Conservation (phyloP, 2,888 invertebrate genomes). For the Mesochorus sp. region DNA sequence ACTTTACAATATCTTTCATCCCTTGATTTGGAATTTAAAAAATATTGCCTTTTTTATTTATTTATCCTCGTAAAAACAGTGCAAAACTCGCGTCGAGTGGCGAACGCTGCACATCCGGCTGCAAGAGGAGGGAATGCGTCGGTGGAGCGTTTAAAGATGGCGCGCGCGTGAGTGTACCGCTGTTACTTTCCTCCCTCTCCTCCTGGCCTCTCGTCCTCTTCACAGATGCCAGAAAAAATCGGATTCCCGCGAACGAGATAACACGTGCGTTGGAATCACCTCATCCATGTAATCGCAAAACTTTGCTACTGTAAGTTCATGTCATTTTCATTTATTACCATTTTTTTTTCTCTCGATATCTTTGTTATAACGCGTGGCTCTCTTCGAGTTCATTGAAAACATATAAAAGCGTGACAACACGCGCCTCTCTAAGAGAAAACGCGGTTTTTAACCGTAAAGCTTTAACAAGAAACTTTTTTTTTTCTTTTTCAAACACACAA, state of each 20-base stretch:
- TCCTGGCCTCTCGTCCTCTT: neutral
- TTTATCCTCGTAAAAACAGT: conserved; percentile 3
- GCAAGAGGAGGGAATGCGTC: conserved; percentile 43
- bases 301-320: conserved; percentile 17
- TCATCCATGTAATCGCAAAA: conserved; percentile 29
- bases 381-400: too few species aligned
- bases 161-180: conserved; percentile 3
- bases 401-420: too few species aligned
- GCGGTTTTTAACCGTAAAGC: too few species aligned
- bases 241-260: conserved; percentile 29
- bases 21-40: too few species aligned
- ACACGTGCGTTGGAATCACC: conserved; percentile 38
- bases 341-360: neutral
- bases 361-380: too few species aligned
- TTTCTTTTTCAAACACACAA: too few species aligned
- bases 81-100: conserved; percentile 18
- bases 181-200: neutral
- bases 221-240: conserved; percentile 32
- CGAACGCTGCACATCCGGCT: conserved; percentile 23
- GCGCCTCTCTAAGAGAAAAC: too few species aligned
- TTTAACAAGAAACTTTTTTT: too few species aligned
- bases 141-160: conserved; percentile 47
- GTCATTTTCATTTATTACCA: neutral
- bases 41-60: too few species aligned
- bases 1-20: too few species aligned